Base-by-base conservation (phyloP, 1,140 invertebrate species). In the Medauroidea extradentata region DNA sequence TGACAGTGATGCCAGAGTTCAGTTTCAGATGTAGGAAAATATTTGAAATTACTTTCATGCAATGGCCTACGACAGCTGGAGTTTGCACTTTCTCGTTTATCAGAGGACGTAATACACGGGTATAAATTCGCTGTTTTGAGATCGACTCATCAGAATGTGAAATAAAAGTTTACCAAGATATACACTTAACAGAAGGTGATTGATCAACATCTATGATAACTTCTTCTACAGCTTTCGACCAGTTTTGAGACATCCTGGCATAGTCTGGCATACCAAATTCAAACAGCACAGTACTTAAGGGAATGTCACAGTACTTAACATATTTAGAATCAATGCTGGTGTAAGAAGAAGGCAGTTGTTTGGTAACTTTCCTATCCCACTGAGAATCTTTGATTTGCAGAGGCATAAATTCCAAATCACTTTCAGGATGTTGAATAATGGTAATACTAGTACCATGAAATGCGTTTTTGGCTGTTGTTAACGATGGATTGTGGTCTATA, bases 401-500 rank as follows among this genome's bases (percentile, higher is more conserved):
- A 5, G n/a, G 18, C 24, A 46, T n/a, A n/a, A n/a, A n/a, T n/a
- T n/a, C n/a, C n/a, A n/a, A n/a, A n/a, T n/a, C 44, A 46, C 4
- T 13, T 7, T 21, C 44, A 7, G 9, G 8, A 34, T 53, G 52
- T 8, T 53, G 52, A 42, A 53, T 53, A 14, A 53, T 27, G 8
- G 24, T 29, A 34, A 53, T 53, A 3, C 13, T 8, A 2, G 52
- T 34, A 14, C 52, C 52, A 8, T 53, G 52, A 19, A 53, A 53
- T 3, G 52, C 13, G 2, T 11, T 16, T 34, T 3, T 53, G 19
- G 13, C 23, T 14, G 8, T 16, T 19, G 13, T n/a, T n/a, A n/a
- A n/a, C n/a, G 23, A n/a, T 27, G 52, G 24, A 34, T 53, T 53
- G 23, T 53, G 8, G 19, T 29, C 52, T 16, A 53, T 42, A n/a